Conservation (phyloP, 2,797 vertebrate species). For the Okamejei kenojei region DNA sequence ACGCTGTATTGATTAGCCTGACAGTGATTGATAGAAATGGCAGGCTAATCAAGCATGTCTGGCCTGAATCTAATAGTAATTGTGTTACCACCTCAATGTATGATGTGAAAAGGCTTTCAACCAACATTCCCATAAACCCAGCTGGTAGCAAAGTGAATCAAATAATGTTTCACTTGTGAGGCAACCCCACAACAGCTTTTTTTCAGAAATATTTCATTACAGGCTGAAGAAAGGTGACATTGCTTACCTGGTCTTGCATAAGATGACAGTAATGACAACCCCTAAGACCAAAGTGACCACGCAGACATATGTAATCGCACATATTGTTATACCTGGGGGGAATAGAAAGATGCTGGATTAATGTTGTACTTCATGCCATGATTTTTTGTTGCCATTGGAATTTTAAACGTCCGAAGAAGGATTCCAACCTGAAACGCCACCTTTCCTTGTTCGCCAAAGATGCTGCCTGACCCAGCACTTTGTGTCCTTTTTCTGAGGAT, state of each 20-base stretch:
- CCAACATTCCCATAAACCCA: background rate
- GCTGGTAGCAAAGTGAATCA: background rate
- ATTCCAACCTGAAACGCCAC: no score
- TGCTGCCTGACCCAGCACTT: background rate
- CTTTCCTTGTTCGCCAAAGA: no score
- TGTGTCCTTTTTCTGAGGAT: background rate
- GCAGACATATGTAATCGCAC: slow-evolving; percentile 55
- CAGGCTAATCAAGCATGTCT: background rate
- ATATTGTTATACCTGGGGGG: slow-evolving; percentile 57
- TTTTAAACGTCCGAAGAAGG: background rate
- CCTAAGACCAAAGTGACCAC: slow-evolving; percentile 61
- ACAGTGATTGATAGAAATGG: background rate
- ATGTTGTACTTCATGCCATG: background rate
- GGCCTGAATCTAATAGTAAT: background rate
- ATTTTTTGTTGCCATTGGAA: background rate
- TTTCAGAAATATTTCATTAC: background rate
- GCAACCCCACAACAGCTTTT: background rate
- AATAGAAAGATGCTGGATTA: slow-evolving; percentile 43
- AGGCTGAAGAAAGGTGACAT: background rate
- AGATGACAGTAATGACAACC: slow-evolving; percentile 55
- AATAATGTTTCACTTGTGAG: background rate
- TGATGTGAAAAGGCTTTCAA: background rate
- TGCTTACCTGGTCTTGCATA: slow-evolving; percentile 69
- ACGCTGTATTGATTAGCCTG: background rate
- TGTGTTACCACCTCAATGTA: background rate